phyloP scores from a whole-genome alignment of 2,888 invertebrate genomes.

The Nycteola revayana region DNA sequence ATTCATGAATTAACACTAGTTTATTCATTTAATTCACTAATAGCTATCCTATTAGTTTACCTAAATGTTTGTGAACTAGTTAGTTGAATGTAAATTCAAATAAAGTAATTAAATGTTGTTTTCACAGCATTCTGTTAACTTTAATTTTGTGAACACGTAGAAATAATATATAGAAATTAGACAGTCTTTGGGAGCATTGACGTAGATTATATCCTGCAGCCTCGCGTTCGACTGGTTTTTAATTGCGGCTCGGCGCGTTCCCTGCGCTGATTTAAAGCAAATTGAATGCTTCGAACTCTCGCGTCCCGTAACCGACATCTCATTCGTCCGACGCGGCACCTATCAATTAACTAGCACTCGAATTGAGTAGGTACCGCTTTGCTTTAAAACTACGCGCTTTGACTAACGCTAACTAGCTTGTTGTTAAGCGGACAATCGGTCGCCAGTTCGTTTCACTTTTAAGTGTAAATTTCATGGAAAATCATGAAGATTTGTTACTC shows the following conservation, averaged over 20 bases:
- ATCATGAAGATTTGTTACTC: conserved; percentile 29
- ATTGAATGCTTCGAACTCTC: conserved; percentile 61
- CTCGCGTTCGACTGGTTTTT: conserved; percentile 55
- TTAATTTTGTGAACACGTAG: conserved; percentile 32
- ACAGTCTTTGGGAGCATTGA: conserved; percentile 50
- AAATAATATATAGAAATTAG: conserved; percentile 45
- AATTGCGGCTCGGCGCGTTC: conserved; percentile 54
- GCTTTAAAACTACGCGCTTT: conserved; percentile 39
- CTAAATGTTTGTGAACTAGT: conserved; percentile 11
- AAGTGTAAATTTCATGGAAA: conserved; percentile 33
- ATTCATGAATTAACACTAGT: not conserved
- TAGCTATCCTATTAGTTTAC: conserved; percentile 6
- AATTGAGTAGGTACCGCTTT: conserved; percentile 34
- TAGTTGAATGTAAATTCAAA: conserved; percentile 23
- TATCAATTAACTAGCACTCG: conserved; percentile 59
- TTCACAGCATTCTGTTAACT: conserved; percentile 32
- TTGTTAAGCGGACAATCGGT: conserved; percentile 43
- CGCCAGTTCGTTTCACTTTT: conserved; percentile 39
- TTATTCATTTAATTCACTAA: not conserved
- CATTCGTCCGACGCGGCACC: conserved; percentile 53
- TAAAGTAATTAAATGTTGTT: conserved; percentile 26
- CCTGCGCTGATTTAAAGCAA: conserved; percentile 64
- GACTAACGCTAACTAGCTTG: conserved; percentile 35
- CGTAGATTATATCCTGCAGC: conserved; percentile 60
- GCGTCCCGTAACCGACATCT: conserved; percentile 45